Evolutionary conservation across 1,140 invertebrate genomes (phyloP), one percentile per base, ranked within the genome.

Genomic region (Dreissena rostriformis): DNA sequence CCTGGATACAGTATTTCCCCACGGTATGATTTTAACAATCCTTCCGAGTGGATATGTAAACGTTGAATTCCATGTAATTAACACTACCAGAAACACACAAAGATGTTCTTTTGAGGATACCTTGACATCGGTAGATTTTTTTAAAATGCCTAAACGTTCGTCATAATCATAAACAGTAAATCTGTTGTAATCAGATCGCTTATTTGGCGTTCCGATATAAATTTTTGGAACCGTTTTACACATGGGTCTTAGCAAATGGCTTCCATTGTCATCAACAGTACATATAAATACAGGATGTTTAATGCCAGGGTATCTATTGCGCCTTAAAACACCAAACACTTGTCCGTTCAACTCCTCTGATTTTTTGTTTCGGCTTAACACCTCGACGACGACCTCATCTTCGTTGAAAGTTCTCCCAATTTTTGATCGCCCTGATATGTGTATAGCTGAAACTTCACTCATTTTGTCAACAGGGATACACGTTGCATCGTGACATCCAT

Each of bases 141-240:
- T 51, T 26, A 83, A 39, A 4, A 15, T 12, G 55, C 51, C 57
- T 26, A 65, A 29, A 22, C 4, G 12, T 29, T 49, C 52, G 70
- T 83, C 66, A 26, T 75, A 76, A n/a, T 83, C 65, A 53, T 83
- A 83, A 14, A 61, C 51, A 49, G 67, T 63, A 22, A 83, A 19
- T 76, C 29, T 83, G 66, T 83, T 76, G 17, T 76, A 7, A 26
- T 22, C 55, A 63, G 73, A 53, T 51, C 80, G 61, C 7, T 22
- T 11, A 28, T 26, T 12, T n/a, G 75, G 22, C 85, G 83, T 15
- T 79, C 61, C 63, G 6, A 66, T 57, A 82, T 73, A 0, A 39
- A 93, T 86, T 68, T 91, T 92, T 28, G 92, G 91, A n/a, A 90
- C 78, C 15, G 85, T 91, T 80, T 88, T 88, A 85, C 90, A 89